A percentile compares a stretch with the other conserved stretches of the same genome.
These are phyloP conservation scores for Bostrychus sinensis DNA, from an alignment of 2,113 vertebrate species.

Conservation along the genomic window DNA sequence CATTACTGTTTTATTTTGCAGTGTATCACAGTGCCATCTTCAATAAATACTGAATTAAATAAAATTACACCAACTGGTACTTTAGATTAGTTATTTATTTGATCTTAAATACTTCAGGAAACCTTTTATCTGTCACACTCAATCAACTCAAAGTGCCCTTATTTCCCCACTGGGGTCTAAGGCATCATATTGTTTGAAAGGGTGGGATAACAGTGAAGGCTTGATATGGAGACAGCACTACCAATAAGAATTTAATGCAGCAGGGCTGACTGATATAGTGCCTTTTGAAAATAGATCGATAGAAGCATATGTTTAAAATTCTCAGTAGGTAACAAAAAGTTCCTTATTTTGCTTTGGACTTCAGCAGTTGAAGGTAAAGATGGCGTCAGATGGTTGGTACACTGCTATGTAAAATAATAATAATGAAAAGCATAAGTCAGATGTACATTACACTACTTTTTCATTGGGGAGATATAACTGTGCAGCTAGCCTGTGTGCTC, in stretches of 20 bases:
- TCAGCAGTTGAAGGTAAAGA: too few species aligned
- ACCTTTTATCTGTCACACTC: conserved; percentile 41
- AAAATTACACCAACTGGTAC: conserved; percentile 1
- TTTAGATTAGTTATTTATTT: conserved; percentile 44
- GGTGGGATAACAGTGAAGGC: conserved; percentile 13
- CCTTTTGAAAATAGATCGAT: neutral
- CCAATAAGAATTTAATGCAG: neutral
- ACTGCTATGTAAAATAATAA: conserved; percentile 37
- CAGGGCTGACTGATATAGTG: too few species aligned
- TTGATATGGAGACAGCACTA: neutral
- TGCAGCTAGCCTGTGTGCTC: conserved; percentile 7
- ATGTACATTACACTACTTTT: conserved; percentile 14
- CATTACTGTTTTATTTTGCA: conserved; percentile 19
- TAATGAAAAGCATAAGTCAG: conserved; percentile 16
- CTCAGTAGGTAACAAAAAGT: neutral
- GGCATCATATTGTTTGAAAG: conserved; percentile 1
- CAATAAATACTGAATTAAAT: conserved; percentile 42
- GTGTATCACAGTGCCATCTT: conserved; percentile 25
- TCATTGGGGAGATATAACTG: conserved; percentile 41
- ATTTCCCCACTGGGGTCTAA: conserved; percentile 10
- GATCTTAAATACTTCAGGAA: conserved; percentile 42
- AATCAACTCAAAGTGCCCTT: conserved; percentile 17
- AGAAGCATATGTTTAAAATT: neutral
- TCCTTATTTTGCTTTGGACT: too few species aligned
- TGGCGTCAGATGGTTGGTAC: conserved; percentile 10